Evolutionary conservation across 1,140 invertebrate genomes (phyloP).

Genomic region (Drosophila mayri): DNA sequence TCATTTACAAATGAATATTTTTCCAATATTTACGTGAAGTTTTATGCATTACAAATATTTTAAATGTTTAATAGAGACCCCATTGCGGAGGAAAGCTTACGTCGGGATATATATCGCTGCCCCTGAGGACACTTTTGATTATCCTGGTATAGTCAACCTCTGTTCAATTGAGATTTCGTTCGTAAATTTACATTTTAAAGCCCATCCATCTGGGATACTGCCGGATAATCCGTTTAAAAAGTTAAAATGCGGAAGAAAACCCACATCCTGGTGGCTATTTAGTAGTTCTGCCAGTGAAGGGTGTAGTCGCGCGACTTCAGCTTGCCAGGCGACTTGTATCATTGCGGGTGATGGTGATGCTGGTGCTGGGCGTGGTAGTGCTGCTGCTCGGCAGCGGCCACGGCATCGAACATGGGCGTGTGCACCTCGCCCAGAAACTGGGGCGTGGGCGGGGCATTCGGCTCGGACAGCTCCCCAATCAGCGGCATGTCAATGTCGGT

Average conservation of each 20-base stretch:
- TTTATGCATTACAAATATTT: constrained; percentile 18
- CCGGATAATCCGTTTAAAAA: not conserved
- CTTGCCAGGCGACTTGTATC: constrained; percentile 69
- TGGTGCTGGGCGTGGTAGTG: constrained; percentile 80
- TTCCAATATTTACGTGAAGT: constrained; percentile 13
- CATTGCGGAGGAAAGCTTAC: constrained; percentile 10
- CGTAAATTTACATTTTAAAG: constrained; percentile 8
- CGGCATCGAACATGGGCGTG: constrained; percentile 82
- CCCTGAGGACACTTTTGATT: no score
- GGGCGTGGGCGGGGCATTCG: constrained; percentile 77
- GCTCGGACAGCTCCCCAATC: constrained; percentile 76
- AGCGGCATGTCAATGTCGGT: constrained; percentile 82
- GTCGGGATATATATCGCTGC: not conserved
- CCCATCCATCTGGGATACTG: not conserved
- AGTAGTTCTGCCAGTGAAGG: constrained; percentile 72
- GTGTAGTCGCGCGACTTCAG: constrained; percentile 69
- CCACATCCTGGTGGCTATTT: not conserved
- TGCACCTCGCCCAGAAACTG: constrained; percentile 82
- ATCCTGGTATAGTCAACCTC: not conserved
- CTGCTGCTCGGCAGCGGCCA: constrained; percentile 80
- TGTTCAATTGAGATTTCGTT: constrained; percentile 37
- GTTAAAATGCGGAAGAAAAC: not conserved
- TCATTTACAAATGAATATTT: constrained; percentile 41
- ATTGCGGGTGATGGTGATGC: constrained; percentile 72
- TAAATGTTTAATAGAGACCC: constrained; percentile 2